Conservation (phyloP, 1,140 invertebrate species). For the Frieseomelitta varia region DNA sequence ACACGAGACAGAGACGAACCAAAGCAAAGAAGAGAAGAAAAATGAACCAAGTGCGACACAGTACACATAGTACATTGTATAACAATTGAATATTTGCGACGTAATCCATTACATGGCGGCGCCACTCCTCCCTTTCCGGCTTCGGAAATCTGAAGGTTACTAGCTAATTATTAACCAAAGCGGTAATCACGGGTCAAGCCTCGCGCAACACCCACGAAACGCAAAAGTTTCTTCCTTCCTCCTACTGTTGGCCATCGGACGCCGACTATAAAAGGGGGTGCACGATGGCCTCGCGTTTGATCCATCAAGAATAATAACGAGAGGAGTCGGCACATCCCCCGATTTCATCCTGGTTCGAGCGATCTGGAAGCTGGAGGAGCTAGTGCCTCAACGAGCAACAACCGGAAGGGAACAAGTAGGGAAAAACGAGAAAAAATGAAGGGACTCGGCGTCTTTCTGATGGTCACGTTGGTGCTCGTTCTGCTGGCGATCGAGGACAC, state of each 20-base stretch:
- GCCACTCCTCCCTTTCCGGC: conserved; percentile 18
- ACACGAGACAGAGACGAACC: too few relatives aligned
- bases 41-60: too few relatives aligned
- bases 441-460: neutral
- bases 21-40: too few relatives aligned
- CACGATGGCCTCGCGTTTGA: neutral
- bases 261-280: conserved; percentile 49
- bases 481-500: conserved; percentile 10
- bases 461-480: conserved; percentile 10
- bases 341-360: neutral
- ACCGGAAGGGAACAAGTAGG: too few relatives aligned
- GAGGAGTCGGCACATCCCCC: neutral
- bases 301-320: neutral
- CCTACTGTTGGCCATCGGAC: conserved; percentile 12
- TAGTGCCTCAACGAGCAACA: neutral
- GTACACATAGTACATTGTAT: neutral
- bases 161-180: neutral
- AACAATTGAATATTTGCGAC: neutral
- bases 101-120: neutral
- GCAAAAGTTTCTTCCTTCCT: conserved; percentile 48
- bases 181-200: neutral
- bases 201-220: neutral
- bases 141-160: conserved; percentile 4
- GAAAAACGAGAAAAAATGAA: neutral
- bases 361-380: neutral